Base-by-base conservation (phyloP, 1,140 invertebrate genomes). In the Macrosteles quadrilineatus region DNA sequence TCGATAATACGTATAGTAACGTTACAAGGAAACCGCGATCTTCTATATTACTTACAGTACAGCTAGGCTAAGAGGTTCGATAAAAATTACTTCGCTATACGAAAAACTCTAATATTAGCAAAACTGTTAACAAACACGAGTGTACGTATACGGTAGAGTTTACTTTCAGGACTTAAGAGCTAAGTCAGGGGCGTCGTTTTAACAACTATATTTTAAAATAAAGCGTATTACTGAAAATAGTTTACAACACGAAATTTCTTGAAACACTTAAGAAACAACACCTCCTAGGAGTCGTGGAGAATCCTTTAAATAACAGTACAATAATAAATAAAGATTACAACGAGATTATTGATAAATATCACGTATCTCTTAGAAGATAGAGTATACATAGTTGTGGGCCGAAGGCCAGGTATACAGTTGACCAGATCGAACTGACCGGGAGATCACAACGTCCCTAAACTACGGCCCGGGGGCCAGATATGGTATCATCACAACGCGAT, bases 121-220 rank as follows among this genome's bases (percentile, higher is more conserved):
- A 66, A 40, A 64, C 68, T n/a, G 68, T 32, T 62, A 64, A 71
- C 68, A 72, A 74, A 74, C 73, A 74, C 67, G 70, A 74, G 71
- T 74, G 70, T 72, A 73, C 73, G 73, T 75, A 75, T 75, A 75
- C 70, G 40, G 63, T 67, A 71, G 71, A 71, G 32, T 72, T 57
- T 57, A 70, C 36, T 67, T 45, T 19, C 31, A 64, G n/a, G 47
- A 21, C 11, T 19, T 53, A 14, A 53, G 11, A n/a, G 4, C 47
- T 53, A 53, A 17, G 36, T 29, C 55, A 25, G 55, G 9, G 55
- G 23, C 25, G 27, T 29, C 55, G 21, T 14, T 29, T 21, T 4
- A 29, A 59, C 55, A 29, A 59, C 55, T 59, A 59, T 2, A 59
- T 59, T 59, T 59, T 59, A 59, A 59, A 59, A 59, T 59, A 59